Percentiles rank a stretch among this genome's conserved stretches.
Conservation (phyloP, 2,888 invertebrate species). For the Globia sparganii region DNA sequence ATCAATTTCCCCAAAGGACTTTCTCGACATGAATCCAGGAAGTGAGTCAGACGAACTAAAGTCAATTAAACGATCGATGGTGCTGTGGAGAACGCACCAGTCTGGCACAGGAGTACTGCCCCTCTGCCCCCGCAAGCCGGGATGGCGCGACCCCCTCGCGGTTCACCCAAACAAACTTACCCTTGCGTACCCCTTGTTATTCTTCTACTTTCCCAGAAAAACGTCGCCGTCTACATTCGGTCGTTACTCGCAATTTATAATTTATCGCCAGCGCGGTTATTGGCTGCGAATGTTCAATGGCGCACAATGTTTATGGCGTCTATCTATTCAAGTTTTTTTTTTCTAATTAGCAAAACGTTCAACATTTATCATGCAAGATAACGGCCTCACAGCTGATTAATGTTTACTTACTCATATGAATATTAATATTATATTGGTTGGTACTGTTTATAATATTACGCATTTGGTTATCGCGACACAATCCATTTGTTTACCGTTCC, state of each 20-base stretch:
- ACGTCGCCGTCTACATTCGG: conserved; percentile 46
- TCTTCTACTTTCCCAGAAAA: conserved; percentile 68
- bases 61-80: conserved; percentile 83
- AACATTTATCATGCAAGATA: conserved; percentile 45
- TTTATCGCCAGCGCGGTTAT: conserved; percentile 43
- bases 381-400: conserved; percentile 54
- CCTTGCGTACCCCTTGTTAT: conserved; percentile 64
- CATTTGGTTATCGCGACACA: conserved; percentile 65
- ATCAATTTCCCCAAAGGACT: conserved; percentile 27
- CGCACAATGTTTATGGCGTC: conserved; percentile 15
- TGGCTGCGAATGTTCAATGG: conserved; percentile 24
- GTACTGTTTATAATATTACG: conserved; percentile 45
- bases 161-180: conserved; percentile 77
- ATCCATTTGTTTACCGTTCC: conserved; percentile 67
- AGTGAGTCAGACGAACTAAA: conserved; percentile 79
- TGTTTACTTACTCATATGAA: conserved; percentile 51
- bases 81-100: conserved; percentile 74
- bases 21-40: conserved; percentile 63
- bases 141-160: conserved; percentile 66
- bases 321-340: conserved; percentile 24
- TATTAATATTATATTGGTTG: conserved; percentile 22
- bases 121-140: conserved; percentile 53
- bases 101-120: conserved; percentile 75
- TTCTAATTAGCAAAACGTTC: conserved; percentile 39
- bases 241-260: conserved; percentile 47